Conservation (phyloP, 2,797 vertebrate genomes). For the Chelon auratus region DNA sequence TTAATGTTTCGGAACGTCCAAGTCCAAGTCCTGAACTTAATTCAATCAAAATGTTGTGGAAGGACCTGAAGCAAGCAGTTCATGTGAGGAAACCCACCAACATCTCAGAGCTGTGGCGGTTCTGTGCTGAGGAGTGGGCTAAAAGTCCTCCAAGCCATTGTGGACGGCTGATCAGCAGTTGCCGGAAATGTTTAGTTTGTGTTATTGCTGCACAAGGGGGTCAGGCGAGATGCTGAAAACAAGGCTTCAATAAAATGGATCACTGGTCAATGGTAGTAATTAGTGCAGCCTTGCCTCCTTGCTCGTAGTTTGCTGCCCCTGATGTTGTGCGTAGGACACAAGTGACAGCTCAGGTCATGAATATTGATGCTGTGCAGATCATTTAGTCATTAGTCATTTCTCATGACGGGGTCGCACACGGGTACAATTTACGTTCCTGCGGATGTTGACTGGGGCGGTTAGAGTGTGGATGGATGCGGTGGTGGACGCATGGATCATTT, state of each 20-base stretch:
- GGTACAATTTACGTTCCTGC: slow-evolving; percentile 53
- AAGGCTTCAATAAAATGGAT: slow-evolving; percentile 64
- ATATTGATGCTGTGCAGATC: slow-evolving; percentile 70
- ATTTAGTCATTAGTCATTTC: slow-evolving; percentile 65
- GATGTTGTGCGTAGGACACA: slow-evolving; percentile 21
- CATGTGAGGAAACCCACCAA: too few species aligned
- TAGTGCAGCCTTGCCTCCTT: slow-evolving; percentile 33
- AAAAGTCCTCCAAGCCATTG: too few species aligned
- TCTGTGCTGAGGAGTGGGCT: too few species aligned
- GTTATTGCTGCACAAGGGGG: too few species aligned
- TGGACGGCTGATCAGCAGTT: too few species aligned
- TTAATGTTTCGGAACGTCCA: too few species aligned
- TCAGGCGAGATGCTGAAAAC: too few species aligned
- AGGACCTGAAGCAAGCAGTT: too few species aligned
- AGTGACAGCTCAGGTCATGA: slow-evolving; percentile 59
- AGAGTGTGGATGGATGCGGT: slow-evolving; percentile 54
- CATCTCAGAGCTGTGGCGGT: too few species aligned
- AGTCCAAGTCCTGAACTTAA: too few species aligned
- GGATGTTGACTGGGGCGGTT: slow-evolving; percentile 50
- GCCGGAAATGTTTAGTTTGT: too few species aligned
- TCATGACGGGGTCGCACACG: slow-evolving; percentile 9
- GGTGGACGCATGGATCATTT: slow-evolving; percentile 23
- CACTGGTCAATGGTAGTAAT: slow-evolving; percentile 54
- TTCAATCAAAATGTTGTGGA: too few species aligned
- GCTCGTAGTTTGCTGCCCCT: slow-evolving; percentile 3